phyloP scores from a whole-genome alignment of 2,113 vertebrate species.

The Pseudorhombus dupliciocellatus region DNA sequence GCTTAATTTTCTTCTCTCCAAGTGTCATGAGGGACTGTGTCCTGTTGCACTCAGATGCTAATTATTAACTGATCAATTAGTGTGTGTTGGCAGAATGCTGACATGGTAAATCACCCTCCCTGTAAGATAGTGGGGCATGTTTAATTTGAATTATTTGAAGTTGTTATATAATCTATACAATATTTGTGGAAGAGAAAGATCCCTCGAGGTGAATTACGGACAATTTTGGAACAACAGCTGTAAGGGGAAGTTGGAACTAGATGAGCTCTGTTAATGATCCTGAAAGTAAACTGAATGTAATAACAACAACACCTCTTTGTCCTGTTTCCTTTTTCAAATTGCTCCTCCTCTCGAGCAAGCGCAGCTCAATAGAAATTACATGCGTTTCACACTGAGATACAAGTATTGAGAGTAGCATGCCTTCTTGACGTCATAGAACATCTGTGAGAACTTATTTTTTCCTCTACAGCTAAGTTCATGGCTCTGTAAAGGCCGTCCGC shows the following conservation, averaged over 20 bases:
- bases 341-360: not conserved
- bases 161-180: no score
- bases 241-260: not conserved
- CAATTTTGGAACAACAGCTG: not conserved
- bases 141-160: no score
- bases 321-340: not conserved
- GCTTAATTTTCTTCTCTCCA: no score
- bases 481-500: conserved; percentile 21
- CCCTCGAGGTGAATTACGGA: no score
- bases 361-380: conserved; percentile 5
- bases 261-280: not conserved
- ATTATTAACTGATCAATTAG: no score
- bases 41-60: no score
- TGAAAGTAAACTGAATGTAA: not conserved
- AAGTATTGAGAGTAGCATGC: not conserved
- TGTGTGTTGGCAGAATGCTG: no score
- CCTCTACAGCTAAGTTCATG: conserved; percentile 20
- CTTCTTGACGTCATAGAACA: conserved; percentile 41
- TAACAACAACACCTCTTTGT: no score
- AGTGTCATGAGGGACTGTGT: no score
- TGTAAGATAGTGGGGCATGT: no score
- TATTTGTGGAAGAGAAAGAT: no score
- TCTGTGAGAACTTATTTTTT: conserved; percentile 57
- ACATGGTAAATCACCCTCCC: no score
- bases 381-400: conserved; percentile 10